Conservation (phyloP, 2,113 vertebrate genomes). For the Loxodonta africana region DNA sequence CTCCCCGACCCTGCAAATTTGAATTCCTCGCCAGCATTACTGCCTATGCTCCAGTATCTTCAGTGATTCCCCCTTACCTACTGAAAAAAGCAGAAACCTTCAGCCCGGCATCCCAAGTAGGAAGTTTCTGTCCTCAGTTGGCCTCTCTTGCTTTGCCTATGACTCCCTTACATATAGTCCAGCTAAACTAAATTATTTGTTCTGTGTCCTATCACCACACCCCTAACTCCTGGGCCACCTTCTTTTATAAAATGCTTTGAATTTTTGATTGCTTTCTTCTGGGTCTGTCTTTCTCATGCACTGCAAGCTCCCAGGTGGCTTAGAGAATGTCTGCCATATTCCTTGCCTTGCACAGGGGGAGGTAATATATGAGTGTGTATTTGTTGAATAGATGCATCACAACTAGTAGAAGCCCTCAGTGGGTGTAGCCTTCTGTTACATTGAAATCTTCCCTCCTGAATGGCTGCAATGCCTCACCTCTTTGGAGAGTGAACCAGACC, state of each 20-base stretch:
- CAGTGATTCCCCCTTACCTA: neutral
- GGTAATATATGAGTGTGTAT: neutral
- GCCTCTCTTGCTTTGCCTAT: neutral
- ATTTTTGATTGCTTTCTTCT: neutral
- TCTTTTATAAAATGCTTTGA: slow-evolving; percentile 36
- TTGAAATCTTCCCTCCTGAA: slow-evolving; percentile 2
- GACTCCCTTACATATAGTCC: neutral
- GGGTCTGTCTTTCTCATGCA: neutral
- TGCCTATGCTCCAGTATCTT: neutral
- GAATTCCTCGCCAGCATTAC: neutral
- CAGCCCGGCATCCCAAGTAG: neutral
- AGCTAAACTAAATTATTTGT: neutral
- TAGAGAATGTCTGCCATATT: neutral
- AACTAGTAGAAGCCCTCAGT: neutral
- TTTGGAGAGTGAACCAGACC: slow-evolving; percentile 6
- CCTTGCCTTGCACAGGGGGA: neutral
- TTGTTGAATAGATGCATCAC: neutral
- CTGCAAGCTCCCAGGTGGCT: neutral
- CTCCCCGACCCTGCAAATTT: neutral
- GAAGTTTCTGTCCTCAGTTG: neutral
- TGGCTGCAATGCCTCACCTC: neutral
- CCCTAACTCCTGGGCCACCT: neutral
- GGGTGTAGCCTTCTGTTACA: neutral
- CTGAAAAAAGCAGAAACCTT: slow-evolving; percentile 1
- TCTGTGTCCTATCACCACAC: neutral